phyloP scores from a whole-genome alignment of 2,888 invertebrate genomes.

The Chloroclysta siterata region DNA sequence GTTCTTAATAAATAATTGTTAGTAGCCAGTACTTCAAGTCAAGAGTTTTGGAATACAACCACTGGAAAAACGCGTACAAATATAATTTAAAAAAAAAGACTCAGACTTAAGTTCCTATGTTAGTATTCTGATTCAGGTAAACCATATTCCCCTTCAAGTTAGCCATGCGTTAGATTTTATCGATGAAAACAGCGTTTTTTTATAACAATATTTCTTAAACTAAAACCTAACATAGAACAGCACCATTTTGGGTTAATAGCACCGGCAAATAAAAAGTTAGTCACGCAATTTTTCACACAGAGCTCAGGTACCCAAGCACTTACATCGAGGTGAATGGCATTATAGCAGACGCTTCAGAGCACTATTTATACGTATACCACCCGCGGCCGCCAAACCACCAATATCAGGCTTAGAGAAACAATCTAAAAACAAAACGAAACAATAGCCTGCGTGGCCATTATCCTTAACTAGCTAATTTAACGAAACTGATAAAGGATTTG shows the following conservation, averaged over 20 bases:
- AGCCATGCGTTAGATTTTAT: background rate
- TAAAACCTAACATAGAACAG: slow-evolving; percentile 1
- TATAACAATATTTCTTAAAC: background rate
- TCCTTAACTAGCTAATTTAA: slow-evolving; percentile 28
- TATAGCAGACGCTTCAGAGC: slow-evolving; percentile 51
- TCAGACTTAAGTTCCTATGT: too few species aligned
- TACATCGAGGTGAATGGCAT: slow-evolving; percentile 82
- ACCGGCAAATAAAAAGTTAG: slow-evolving; percentile 30
- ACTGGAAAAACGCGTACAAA: too few species aligned
- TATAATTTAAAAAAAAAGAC: too few species aligned
- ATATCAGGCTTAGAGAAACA: slow-evolving; percentile 58
- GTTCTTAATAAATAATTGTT: background rate
- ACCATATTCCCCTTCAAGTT: background rate
- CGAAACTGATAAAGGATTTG: slow-evolving; percentile 38
- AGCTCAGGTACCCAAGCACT: slow-evolving; percentile 54
- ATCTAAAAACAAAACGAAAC: slow-evolving; percentile 70
- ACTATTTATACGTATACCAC: slow-evolving; percentile 54
- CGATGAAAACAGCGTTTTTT: background rate
- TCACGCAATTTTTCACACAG: slow-evolving; percentile 25
- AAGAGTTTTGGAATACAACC: too few species aligned
- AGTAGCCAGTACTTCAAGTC: background rate
- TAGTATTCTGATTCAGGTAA: too few species aligned
- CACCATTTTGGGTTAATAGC: slow-evolving; percentile 29
- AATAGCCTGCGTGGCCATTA: slow-evolving; percentile 34
- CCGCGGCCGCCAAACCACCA: slow-evolving; percentile 61